Base-by-base conservation (phyloP, 2,113 vertebrate genomes). In the Xiphophorus hellerii region DNA sequence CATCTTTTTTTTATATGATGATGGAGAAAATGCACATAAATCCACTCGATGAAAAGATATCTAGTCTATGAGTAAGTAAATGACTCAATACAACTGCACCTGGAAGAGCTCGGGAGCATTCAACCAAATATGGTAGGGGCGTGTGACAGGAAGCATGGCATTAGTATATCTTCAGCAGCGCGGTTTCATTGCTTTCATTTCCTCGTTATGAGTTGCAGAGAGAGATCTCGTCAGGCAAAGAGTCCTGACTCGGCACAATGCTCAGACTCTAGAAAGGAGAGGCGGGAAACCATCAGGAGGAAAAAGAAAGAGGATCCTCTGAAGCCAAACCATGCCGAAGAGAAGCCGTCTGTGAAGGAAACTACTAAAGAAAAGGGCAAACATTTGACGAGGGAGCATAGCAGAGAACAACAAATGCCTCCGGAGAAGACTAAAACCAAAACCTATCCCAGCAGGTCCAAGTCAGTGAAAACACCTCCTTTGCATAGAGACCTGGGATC, bases 181-280 rank as follows among this genome's bases (percentile, higher is more conserved):
- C 20, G 9, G 7, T 28, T 62, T 70, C 30, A 58, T 62, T 82
- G 1, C 17, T 61, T 1, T 60, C 31, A 80, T 25, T 70, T 13
- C 20, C 62, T 3, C 30, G 64, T 4, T 54, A 94, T 93, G 93
- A 44, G 77, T 69, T 67, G 61, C 0, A 86, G 73, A 81, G 83
- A 77, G 11, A 84, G 27, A 83, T 27, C 75, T 22, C 54, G 10
- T 20, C 74, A 73, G 28, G 51, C 27, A 28, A 65, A 71, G 20
- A 7, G 48, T 39, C 79, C 63, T 0, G 58, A 76, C 0, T 22
- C 70, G 14, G 62, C 7, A 58, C 39, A 29, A 37, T 28, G 0
- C 44, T 15, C 33, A 2, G 4, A 11, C 27, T 29, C 35, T 11
- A 29, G 3, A 65, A 35, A 76, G 14, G 64, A 74, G 0, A 77